Evolutionary conservation across 2,888 invertebrate species (phyloP), one percentile per base, ranked within the genome.

Genomic region (Capitulum mitella): DNA sequence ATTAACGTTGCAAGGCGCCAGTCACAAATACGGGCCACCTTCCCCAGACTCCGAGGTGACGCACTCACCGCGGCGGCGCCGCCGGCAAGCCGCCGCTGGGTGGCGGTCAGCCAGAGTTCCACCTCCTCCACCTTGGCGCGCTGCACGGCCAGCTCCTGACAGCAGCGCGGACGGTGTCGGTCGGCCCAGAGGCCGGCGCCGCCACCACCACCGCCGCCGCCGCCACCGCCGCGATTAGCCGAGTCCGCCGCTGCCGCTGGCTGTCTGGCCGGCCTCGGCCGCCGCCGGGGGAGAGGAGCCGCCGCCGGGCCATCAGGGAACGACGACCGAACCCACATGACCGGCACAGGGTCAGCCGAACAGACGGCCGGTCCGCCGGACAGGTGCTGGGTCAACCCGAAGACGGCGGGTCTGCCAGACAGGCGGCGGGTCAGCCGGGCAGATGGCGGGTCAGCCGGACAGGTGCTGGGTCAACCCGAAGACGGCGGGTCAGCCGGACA

Each of bases 121-220:
- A 93, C 87, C 86, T 93, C 93, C 83, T 88, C 88, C 5, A 93
- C 85, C 85, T 93, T 93, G 85, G 92, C 93, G 80, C 88, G 86
- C 84, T 93, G 90, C 10, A 93, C 90, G 70, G 92, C 92, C 78
- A 93, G 86, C 77, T 93, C 46, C 19, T 43, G n/a, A 8, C 14
- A 29, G 75, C 14, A 3, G 46, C 12, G 43, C 43, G 75, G 75
- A 12, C 3, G 29, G 75, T 75, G 75, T 29, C 37, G 34, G 22
- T 70, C 70, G 16, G 37, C 70, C 70, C 70, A 70, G 34, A 70
- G 70, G 26, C 70, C 29, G 70, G 70, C 26, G 70, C 6, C 70
- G 2, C 37, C n/a, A n/a, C n/a, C n/a, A n/a, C n/a, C n/a, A 51
- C 34, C 64, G 64, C 34, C 29, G 19, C 64, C 3, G 64, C 16